Evolutionary conservation across 2,797 vertebrate genomes (phyloP).

Genomic region (Ctenopoma multispine): DNA sequence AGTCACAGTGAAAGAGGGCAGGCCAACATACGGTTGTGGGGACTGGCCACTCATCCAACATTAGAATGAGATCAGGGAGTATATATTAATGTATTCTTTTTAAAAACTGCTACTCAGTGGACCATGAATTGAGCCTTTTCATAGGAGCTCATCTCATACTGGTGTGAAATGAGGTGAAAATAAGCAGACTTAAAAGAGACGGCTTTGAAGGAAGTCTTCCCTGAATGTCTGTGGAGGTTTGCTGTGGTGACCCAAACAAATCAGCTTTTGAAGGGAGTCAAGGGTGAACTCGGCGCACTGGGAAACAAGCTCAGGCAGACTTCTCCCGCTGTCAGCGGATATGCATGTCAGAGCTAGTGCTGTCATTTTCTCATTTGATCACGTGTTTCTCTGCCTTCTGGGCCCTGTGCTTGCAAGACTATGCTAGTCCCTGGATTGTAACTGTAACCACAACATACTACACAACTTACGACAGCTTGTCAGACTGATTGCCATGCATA

Average conservation of each 20-base stretch:
- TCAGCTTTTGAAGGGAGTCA: slow-evolving; percentile 80
- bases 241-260: slow-evolving; percentile 81
- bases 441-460: slow-evolving; percentile 56
- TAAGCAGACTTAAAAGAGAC: slow-evolving; percentile 79
- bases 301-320: slow-evolving; percentile 65
- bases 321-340: slow-evolving; percentile 61
- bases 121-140: slow-evolving; percentile 78
- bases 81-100: slow-evolving; percentile 82
- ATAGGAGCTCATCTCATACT: slow-evolving; percentile 74
- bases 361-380: slow-evolving; percentile 58
- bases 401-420: slow-evolving; percentile 39
- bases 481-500: slow-evolving; percentile 34
- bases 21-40: slow-evolving; percentile 49
- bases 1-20: slow-evolving; percentile 49
- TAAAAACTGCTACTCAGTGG: slow-evolving; percentile 68
- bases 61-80: slow-evolving; percentile 62
- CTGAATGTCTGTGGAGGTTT: slow-evolving; percentile 70
- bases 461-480: slow-evolving; percentile 50
- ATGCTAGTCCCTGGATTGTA: slow-evolving; percentile 40
- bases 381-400: slow-evolving; percentile 48
- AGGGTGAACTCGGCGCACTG: slow-evolving; percentile 65
- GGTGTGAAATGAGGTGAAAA: slow-evolving; percentile 83
- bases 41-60: slow-evolving; percentile 50
- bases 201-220: slow-evolving; percentile 71
- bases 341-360: slow-evolving; percentile 64